Evolutionary conservation across 2,797 vertebrate genomes (phyloP).

Genomic region (Propithecus perrieri): DNA sequence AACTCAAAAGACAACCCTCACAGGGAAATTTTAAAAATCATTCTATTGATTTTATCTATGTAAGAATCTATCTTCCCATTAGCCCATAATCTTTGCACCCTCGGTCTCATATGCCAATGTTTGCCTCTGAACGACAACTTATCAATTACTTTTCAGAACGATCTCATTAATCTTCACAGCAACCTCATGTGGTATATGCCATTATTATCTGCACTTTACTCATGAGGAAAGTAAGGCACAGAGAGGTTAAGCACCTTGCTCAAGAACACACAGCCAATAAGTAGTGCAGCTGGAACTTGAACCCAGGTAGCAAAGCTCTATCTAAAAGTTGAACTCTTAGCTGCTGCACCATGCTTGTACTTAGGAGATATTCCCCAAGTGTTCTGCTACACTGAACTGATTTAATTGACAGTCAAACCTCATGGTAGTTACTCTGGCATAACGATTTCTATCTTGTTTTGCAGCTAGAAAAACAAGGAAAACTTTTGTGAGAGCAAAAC

Average conservation of each 20-base stretch:
- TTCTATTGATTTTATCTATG: neutral
- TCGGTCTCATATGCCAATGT: neutral
- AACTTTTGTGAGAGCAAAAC: neutral
- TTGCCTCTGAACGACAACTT: neutral
- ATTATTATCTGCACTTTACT: neutral
- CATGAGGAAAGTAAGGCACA: neutral
- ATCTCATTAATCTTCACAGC: neutral
- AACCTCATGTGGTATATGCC: neutral
- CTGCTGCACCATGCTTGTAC: neutral
- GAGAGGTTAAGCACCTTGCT: neutral
- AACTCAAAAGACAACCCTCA: neutral
- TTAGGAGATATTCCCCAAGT: neutral
- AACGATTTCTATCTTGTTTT: neutral
- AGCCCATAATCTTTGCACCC: neutral
- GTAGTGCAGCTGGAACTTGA: neutral
- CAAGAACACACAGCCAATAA: neutral
- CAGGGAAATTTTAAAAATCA: neutral
- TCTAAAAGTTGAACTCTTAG: neutral
- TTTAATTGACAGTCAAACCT: neutral
- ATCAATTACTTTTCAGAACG: neutral
- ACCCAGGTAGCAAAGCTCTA: neutral
- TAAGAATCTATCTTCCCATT: neutral
- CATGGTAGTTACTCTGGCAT: neutral
- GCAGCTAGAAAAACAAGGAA: slow-evolving; percentile 7
- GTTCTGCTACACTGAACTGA: neutral